Conservation (phyloP, 2,888 invertebrate species). For the Morpho deidamia region DNA sequence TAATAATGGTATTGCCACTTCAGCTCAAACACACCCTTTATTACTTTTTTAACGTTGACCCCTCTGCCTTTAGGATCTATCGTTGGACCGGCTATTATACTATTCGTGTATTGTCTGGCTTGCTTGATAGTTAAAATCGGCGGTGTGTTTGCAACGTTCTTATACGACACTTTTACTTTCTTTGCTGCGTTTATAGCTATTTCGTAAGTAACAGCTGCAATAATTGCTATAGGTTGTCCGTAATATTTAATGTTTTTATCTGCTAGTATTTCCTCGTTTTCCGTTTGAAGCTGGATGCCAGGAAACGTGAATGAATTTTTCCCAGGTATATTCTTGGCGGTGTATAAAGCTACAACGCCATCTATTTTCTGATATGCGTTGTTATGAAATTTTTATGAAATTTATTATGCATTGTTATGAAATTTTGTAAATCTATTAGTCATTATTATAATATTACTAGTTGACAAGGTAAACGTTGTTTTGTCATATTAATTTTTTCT, state of each 20-base stretch:
- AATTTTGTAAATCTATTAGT: too few relatives aligned
- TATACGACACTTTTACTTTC: constrained; percentile 79
- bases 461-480: too few relatives aligned
- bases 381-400: too few relatives aligned
- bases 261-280: constrained; percentile 74
- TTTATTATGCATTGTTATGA: too few relatives aligned
- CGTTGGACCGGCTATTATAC: constrained; percentile 37
- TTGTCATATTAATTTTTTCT: too few relatives aligned
- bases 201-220: constrained; percentile 79
- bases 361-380: constrained; percentile 76
- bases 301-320: constrained; percentile 73
- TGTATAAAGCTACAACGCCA: constrained; percentile 81
- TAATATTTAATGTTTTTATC: constrained; percentile 76
- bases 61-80: constrained; percentile 51
- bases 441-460: too few relatives aligned
- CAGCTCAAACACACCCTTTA: constrained; percentile 75
- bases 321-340: constrained; percentile 84
- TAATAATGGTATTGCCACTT: constrained; percentile 86
- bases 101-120: constrained; percentile 32
- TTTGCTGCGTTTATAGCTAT: constrained; percentile 77
- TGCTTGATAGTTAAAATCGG: constrained; percentile 58
- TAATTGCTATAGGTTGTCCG: constrained; percentile 84
- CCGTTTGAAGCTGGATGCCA: constrained; percentile 48
- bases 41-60: constrained; percentile 48
- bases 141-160: constrained; percentile 40